Base-by-base conservation (phyloP, 2,113 vertebrate genomes). In the Chionodraco myersi region DNA sequence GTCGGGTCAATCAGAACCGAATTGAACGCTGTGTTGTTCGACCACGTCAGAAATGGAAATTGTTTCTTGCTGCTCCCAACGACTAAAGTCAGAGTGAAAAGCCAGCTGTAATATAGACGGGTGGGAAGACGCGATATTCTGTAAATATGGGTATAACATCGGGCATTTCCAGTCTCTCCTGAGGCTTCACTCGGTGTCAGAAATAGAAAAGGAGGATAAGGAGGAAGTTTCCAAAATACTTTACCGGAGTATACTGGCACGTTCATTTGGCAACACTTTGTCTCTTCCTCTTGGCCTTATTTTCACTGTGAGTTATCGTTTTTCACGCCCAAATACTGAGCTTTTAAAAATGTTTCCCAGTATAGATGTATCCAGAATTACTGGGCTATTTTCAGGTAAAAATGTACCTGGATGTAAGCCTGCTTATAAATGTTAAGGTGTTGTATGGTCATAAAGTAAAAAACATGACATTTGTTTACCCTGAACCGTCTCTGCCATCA, bases 401-500 rank as follows among this genome's bases (percentile, higher is more conserved):
- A 68, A 6, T 6, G 6, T 2, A 18, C n/a, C 48, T 60, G 5
- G 12, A 10, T 71, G 13, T 44, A 26, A 58, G 54, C 53, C 14
- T 36, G 6, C 6, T 16, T 7, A 14, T 6, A 41, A 26, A 30
- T 75, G 53, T 79, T 59, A 36, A 10, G 7, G 15, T 51, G 2
- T n/a, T 74, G 49, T 47, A 13, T 80, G 30, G 18, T 48, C 0
- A 11, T 64, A 18, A 30, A 60, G 18, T 21, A 54, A 70, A 45
- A 49, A 26, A 48, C 10, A 26, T 8, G 10, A 44, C 48, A 36
- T 75, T 76, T 21, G 64, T 36, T 74, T 51, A 11, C 47, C 26
- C 51, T 2, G 15, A 44, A 56, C 26, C 60, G 41, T 36, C 26
- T 23, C 53, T 77, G 49, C 49, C 36, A 59, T 82, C 58, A 54